Evolutionary conservation across 2,888 invertebrate species (phyloP).

Genomic region (Tridacna gigas): DNA sequence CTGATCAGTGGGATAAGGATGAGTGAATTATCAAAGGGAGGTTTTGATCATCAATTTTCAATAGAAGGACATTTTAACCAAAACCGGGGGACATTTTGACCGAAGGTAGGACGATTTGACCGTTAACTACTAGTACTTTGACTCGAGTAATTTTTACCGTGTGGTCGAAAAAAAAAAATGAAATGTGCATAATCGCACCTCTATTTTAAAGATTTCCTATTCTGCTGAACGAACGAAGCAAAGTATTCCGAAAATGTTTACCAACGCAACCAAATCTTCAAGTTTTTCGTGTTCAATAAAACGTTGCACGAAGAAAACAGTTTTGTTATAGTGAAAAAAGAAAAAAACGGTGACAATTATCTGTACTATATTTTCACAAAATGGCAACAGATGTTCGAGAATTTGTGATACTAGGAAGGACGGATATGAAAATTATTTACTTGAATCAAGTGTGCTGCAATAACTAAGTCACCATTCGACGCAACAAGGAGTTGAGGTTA

Average conservation of each 20-base stretch:
- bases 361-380: no score
- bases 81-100: no score
- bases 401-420: background rate
- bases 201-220: no score
- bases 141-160: background rate
- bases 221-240: background rate
- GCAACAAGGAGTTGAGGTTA: background rate
- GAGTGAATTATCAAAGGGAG: no score
- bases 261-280: slow-evolving; percentile 42
- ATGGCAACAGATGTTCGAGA: background rate
- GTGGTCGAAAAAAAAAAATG: background rate
- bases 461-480: background rate
- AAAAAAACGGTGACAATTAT: no score
- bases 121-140: background rate
- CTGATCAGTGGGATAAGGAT: no score
- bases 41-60: no score
- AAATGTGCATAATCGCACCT: background rate
- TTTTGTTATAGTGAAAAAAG: no score
- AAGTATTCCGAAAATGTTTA: slow-evolving; percentile 58
- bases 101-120: background rate
- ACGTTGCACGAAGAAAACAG: no score
- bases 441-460: background rate
- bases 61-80: no score
- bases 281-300: background rate
- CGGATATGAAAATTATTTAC: background rate